Evolutionary conservation across 1,140 invertebrate genomes (phyloP).

Genomic region (Eupeodes corollae): DNA sequence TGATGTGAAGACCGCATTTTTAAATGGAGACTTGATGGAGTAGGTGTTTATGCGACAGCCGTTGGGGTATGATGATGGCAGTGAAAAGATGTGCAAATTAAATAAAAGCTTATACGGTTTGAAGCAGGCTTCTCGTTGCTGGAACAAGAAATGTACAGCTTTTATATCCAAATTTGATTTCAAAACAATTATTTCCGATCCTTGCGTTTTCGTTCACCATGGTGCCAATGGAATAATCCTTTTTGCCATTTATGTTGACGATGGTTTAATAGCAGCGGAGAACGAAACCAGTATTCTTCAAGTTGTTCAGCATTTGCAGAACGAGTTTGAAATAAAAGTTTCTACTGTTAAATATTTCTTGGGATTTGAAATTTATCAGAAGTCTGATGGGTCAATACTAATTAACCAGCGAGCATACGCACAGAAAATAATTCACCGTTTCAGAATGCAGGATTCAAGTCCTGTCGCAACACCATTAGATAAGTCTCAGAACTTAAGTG

Average conservation of each 20-base stretch:
- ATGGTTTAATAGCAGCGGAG: slow-evolving; percentile 28
- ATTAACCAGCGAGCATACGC: slow-evolving; percentile 12
- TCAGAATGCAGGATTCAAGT: slow-evolving; percentile 20
- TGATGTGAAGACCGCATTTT: slow-evolving; percentile 27
- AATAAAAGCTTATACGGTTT: slow-evolving; percentile 36
- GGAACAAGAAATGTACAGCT: slow-evolving; percentile 21
- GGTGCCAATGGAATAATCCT: slow-evolving; percentile 18
- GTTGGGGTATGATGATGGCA: slow-evolving; percentile 19
- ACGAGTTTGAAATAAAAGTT: slow-evolving; percentile 20
- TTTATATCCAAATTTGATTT: slow-evolving; percentile 31
- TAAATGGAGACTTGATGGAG: slow-evolving; percentile 34
- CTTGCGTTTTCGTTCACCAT: slow-evolving; percentile 28
- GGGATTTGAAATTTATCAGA: neutral
- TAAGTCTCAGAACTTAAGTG: too few relatives aligned
- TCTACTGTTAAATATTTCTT: slow-evolving; percentile 13
- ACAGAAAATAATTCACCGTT: slow-evolving; percentile 25
- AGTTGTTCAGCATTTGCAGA: slow-evolving; percentile 17
- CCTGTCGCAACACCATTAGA: slow-evolving; percentile 17
- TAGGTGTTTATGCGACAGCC: slow-evolving; percentile 24
- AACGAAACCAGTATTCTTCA: slow-evolving; percentile 10
- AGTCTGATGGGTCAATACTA: slow-evolving; percentile 26
- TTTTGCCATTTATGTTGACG: slow-evolving; percentile 40
- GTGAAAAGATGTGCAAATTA: slow-evolving; percentile 18
- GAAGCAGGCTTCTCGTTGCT: slow-evolving; percentile 36
- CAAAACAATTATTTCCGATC: slow-evolving; percentile 22